Evolutionary conservation across 2,888 invertebrate genomes (phyloP).

Genomic region (Globia sparganii): DNA sequence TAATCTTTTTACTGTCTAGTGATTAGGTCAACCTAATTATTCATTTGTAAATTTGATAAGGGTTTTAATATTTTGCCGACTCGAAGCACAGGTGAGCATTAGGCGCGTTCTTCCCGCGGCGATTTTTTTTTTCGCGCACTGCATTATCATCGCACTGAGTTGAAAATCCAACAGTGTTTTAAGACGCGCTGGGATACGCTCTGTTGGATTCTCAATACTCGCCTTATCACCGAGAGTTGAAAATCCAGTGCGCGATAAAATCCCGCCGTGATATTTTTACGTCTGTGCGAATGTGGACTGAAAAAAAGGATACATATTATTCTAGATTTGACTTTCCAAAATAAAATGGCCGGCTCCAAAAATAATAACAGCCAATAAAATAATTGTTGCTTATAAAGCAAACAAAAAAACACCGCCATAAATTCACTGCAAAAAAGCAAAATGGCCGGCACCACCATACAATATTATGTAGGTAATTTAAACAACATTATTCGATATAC

Average conservation of each 20-base stretch:
- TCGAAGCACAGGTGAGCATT: not conserved
- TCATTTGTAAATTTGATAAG: not conserved
- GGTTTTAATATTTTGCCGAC: too few species aligned
- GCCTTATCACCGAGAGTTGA: not conserved
- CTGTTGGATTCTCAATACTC: not conserved
- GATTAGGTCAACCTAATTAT: constrained; percentile 26
- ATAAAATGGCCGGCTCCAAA: too few species aligned
- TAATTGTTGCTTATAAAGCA: too few species aligned
- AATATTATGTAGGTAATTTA: not conserved
- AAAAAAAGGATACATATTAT: not conserved
- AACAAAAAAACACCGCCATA: too few species aligned
- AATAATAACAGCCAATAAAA: too few species aligned
- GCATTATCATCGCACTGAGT: not conserved
- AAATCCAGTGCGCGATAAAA: not conserved
- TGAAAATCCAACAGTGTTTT: not conserved
- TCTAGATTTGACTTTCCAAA: not conserved
- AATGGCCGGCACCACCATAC: too few species aligned
- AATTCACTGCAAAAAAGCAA: too few species aligned
- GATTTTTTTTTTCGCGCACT: not conserved
- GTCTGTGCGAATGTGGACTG: not conserved
- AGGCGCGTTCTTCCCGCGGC: not conserved
- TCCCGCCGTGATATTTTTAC: not conserved
- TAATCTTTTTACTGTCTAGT: constrained; percentile 20
- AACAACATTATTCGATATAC: not conserved
- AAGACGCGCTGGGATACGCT: not conserved